These are phyloP conservation scores for Alcedo atthis DNA, from an alignment of 2,797 vertebrate genomes.

Conservation along the genomic window DNA sequence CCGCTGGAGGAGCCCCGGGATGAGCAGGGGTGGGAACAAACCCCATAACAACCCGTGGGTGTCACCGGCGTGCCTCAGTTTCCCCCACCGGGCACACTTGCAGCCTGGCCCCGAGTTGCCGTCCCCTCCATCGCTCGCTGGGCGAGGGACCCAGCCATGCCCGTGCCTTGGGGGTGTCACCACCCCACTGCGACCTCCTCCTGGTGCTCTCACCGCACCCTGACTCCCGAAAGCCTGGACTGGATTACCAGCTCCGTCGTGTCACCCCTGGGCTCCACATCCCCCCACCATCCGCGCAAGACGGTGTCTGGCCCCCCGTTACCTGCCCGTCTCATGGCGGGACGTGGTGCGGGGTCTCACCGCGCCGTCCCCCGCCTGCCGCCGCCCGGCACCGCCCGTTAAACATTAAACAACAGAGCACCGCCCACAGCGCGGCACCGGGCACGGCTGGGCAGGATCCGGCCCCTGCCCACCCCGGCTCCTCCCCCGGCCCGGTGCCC, in stretches of 20 bases:
- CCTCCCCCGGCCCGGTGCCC: neutral
- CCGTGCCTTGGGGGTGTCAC: neutral
- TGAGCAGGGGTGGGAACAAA: neutral
- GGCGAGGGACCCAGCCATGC: no score
- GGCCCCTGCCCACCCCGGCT: neutral
- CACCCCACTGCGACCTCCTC: neutral
- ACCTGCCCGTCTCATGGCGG: neutral
- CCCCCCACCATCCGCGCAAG: neutral
- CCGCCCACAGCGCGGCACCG: neutral
- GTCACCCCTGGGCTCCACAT: no score
- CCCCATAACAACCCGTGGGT: rapidly evolving
- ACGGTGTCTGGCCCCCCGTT: neutral
- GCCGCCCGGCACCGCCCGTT: neutral
- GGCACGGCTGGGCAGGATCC: neutral
- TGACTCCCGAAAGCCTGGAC: neutral
- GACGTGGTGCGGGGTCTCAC: neutral
- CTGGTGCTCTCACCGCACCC: no score
- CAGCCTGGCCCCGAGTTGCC: neutral
- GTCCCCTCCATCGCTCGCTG: rapidly evolving
- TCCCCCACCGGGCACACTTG: neutral
- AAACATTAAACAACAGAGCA: neutral
- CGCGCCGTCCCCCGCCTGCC: neutral
- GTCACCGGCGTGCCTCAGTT: neutral
- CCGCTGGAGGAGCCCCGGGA: neutral
- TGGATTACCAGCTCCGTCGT: neutral